Evolutionary conservation across 2,888 invertebrate genomes (phyloP).

Genomic region (Notodonta ziczac): DNA sequence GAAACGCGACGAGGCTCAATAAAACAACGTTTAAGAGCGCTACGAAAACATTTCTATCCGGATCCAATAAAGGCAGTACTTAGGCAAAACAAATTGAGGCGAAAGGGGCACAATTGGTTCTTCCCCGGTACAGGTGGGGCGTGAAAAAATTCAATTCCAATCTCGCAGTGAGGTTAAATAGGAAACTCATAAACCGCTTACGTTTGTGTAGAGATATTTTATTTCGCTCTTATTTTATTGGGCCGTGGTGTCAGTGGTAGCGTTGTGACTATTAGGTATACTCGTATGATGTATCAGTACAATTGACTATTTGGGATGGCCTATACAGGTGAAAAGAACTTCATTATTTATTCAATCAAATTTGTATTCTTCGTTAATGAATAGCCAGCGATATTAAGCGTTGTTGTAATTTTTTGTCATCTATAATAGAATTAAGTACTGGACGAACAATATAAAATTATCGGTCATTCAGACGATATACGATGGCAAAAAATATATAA

Average conservation of each 20-base stretch:
- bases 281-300: no score
- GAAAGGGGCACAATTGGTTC: conserved; percentile 2
- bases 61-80: conserved; percentile 28
- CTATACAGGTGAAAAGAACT: no score
- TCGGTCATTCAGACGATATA: no score
- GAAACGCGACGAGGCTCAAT: background rate
- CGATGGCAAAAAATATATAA: no score
- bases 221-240: conserved; percentile 43
- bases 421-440: no score
- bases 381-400: no score
- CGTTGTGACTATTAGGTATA: no score
- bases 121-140: conserved; percentile 14
- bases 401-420: no score
- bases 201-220: conserved; percentile 49
- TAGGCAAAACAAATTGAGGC: conserved; percentile 38
- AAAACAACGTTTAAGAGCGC: background rate
- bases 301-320: no score
- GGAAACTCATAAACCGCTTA: conserved; percentile 63
- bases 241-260: background rate
- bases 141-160: conserved; percentile 50
- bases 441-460: no score
- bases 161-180: conserved; percentile 50
- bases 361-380: no score
- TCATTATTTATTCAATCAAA: no score
- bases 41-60: conserved; percentile 23